A percentile compares a stretch with the other conserved stretches of the same genome.
These are phyloP conservation scores for Sciurus niger DNA, from an alignment of 2,113 vertebrate genomes.

Conservation along the genomic window DNA sequence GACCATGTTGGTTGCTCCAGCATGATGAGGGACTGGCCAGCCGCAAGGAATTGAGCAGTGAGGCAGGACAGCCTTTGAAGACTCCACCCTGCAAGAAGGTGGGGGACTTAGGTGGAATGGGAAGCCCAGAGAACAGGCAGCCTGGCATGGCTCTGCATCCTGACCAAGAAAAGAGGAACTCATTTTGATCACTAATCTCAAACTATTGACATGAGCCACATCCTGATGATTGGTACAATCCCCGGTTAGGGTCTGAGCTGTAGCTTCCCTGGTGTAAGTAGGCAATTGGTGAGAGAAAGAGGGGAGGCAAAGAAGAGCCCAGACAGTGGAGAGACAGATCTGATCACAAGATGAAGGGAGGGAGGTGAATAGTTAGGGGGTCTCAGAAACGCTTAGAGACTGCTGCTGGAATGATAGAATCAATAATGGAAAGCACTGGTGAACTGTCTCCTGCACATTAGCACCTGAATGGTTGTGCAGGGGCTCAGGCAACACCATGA, in stretches of 20 bases:
- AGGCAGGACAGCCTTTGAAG: neutral
- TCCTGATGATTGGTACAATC: neutral
- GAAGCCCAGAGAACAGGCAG: neutral
- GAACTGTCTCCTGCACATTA: too few relatives aligned
- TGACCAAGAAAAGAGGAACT: neutral
- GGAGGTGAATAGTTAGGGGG: accelerated
- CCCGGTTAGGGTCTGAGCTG: neutral
- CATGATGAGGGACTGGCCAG: accelerated
- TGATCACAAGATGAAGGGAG: neutral
- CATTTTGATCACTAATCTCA: neutral
- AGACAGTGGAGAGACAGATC: neutral
- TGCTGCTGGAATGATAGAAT: too few relatives aligned
- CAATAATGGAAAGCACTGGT: too few relatives aligned
- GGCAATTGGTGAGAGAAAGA: neutral
- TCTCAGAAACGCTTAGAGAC: neutral
- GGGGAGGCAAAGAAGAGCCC: too few relatives aligned
- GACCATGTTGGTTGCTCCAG: accelerated
- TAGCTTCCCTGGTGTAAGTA: neutral
- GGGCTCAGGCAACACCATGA: too few relatives aligned
- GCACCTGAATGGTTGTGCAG: too few relatives aligned
- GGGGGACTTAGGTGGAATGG: neutral
- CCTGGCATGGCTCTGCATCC: neutral
- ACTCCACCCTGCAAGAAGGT: neutral
- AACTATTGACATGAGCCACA: neutral
- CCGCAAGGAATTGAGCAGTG: neutral